Evolutionary conservation across 2,113 vertebrate species (phyloP).

Genomic region (Saccopteryx bilineata): DNA sequence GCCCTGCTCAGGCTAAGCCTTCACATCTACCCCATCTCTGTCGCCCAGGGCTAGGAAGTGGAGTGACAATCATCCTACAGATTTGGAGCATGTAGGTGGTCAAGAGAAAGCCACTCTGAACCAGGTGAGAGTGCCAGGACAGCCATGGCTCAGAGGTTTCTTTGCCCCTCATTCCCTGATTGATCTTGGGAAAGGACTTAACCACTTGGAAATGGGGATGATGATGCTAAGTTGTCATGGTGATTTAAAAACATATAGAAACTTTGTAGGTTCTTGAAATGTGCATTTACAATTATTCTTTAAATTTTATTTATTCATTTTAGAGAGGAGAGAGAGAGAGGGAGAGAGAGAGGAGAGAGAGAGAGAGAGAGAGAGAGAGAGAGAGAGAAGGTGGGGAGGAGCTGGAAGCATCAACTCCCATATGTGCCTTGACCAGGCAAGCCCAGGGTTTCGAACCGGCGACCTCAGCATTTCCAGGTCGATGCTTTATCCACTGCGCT

Average conservation of each 20-base stretch:
- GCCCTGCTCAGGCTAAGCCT: neutral
- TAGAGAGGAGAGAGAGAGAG: no score
- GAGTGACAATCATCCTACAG: constrained; percentile 93
- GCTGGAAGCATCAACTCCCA: no score
- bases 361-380: no score
- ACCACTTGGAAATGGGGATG: neutral
- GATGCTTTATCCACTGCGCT: no score
- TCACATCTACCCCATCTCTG: neutral
- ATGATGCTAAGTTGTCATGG: neutral
- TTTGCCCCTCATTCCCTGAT: neutral
- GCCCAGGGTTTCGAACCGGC: no score
- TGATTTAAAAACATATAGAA: neutral
- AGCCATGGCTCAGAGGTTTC: neutral
- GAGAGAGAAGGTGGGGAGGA: no score
- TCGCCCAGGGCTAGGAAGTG: constrained; percentile 84
- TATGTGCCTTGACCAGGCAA: no score
- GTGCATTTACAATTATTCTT: neutral
- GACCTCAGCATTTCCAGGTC: no score
- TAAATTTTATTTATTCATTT: no score
- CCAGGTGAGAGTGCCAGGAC: constrained; percentile 84
- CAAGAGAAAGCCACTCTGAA: constrained; percentile 88
- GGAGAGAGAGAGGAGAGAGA: no score
- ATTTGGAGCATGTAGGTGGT: constrained; percentile 88
- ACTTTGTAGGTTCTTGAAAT: neutral
- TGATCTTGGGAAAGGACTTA: neutral